A percentile compares a stretch with the other conserved stretches of the same genome.
These are phyloP conservation scores for Coleophora flavipennella DNA, from an alignment of 2,888 invertebrate genomes.

Conservation along the genomic window DNA sequence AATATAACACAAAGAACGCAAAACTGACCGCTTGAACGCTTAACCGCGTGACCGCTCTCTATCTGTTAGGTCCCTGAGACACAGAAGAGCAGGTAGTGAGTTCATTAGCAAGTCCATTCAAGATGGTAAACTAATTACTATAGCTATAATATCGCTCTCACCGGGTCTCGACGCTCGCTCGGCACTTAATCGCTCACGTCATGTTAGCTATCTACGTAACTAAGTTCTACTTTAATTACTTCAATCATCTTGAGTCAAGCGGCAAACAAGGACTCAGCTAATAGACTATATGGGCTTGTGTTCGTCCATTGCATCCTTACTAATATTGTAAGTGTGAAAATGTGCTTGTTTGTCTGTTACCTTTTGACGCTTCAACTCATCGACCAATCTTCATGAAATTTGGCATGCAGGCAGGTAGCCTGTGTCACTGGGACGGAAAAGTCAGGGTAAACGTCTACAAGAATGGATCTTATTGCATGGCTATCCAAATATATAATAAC, in stretches of 20 bases:
- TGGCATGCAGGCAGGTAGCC: no score
- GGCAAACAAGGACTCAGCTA: slow-evolving; percentile 8
- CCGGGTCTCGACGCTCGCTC: slow-evolving; percentile 3
- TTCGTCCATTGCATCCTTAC: no score
- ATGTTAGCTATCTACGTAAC: slow-evolving; percentile 2
- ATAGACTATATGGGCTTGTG: no score
- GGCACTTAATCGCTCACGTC: slow-evolving; percentile 32
- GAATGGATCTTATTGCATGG: no score
- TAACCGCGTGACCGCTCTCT: no score
- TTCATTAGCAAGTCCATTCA: background rate
- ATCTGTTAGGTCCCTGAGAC: no score
- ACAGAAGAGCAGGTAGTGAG: background rate
- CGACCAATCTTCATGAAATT: background rate
- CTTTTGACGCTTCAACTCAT: slow-evolving; percentile 12
- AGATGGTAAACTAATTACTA: slow-evolving; percentile 2
- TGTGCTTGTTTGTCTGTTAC: slow-evolving; percentile 35
- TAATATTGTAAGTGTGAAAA: background rate
- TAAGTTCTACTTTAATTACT: slow-evolving; percentile 31
- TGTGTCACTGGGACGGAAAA: no score
- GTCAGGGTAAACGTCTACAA: no score
- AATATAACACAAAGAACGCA: no score
- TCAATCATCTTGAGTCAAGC: slow-evolving; percentile 25
- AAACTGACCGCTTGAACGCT: no score
- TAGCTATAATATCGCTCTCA: no score
- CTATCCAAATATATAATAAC: no score